Evolutionary conservation across 2,113 vertebrate genomes (phyloP).

Genomic region (Ramphastos sulfuratus): DNA sequence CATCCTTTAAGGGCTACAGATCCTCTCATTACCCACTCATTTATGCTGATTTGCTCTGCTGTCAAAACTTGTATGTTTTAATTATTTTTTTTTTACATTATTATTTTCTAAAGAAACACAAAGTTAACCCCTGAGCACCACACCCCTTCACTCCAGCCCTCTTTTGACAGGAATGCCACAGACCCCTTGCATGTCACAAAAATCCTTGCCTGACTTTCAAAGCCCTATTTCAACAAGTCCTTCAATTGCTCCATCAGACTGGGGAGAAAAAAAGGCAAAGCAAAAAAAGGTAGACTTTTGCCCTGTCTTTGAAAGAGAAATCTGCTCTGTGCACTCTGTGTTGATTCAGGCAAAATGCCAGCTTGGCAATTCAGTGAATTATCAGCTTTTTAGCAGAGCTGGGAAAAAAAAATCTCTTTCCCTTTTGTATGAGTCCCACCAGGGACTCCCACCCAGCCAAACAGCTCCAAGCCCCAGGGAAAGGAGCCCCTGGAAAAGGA

Average conservation of each 20-base stretch:
- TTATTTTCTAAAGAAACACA: slow-evolving; percentile 13
- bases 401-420: background rate
- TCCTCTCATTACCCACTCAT: background rate
- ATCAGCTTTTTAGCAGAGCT: background rate
- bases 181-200: background rate
- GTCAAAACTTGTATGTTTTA: background rate
- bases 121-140: background rate
- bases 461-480: background rate
- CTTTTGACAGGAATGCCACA: background rate
- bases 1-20: background rate
- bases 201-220: background rate
- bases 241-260: background rate
- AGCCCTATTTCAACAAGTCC: background rate
- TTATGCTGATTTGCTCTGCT: background rate
- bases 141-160: background rate
- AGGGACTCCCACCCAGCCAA: background rate
- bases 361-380: background rate
- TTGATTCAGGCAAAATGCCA: background rate
- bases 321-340: rapidly evolving
- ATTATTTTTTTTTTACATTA: rapidly evolving
- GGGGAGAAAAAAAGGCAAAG: background rate
- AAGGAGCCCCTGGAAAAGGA: background rate
- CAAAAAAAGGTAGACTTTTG: background rate
- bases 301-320: background rate
- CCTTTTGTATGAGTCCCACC: background rate